Base-by-base conservation (phyloP, 2,113 vertebrate species). In the Engraulis encrasicolus region DNA sequence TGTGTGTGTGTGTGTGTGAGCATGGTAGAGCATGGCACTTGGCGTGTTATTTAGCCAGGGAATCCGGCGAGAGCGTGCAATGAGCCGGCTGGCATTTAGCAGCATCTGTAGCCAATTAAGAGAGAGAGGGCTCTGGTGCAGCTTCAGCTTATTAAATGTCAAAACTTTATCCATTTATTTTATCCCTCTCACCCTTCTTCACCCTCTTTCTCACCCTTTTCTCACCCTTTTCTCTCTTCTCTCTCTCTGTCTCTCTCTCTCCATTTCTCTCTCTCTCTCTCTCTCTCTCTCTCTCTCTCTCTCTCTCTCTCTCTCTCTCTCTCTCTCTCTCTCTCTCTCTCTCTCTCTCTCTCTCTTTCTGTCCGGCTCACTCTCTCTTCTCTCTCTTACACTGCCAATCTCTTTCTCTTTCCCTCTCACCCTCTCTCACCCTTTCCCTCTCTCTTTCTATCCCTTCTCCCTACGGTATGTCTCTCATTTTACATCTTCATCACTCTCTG, bases 251-350 rank as follows among this genome's bases (percentile, higher is more conserved):
- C n/a, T n/a, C n/a, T n/a, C n/a, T n/a, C n/a, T n/a, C n/a, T n/a
- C n/a, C n/a, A n/a, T n/a, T n/a, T 40, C 40, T 80, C 18, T 61
- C 58, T 61, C 4, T 61, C 58, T 23, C 58, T 19, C 18, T 61
- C 18, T 45, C 17, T 40, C 78, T 79, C 6, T 79, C 18, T 45
- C 12, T n/a, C 37, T 78, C 17, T 85, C 3, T 78, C 17, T 78
- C 45, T 50, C 9, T 79, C n/a, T 81, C 36, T 79, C 40, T 40
- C 80, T 58, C 2, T 58, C 50, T 40, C 78, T 38, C 78, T 50
- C 88, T n/a, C 49, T 66, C 78, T 79, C 74, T n/a, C 52, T 79
- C 49, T 85, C 78, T 87, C n/a, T 40, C 40, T 80, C 18, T 61
- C 58, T 61, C 4, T 61, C 58, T 23, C 58, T 19, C 18, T 61